Evolutionary conservation across 2,113 vertebrate genomes (phyloP), one percentile per base, ranked within the genome.

Genomic region (Percopsis transmontana): DNA sequence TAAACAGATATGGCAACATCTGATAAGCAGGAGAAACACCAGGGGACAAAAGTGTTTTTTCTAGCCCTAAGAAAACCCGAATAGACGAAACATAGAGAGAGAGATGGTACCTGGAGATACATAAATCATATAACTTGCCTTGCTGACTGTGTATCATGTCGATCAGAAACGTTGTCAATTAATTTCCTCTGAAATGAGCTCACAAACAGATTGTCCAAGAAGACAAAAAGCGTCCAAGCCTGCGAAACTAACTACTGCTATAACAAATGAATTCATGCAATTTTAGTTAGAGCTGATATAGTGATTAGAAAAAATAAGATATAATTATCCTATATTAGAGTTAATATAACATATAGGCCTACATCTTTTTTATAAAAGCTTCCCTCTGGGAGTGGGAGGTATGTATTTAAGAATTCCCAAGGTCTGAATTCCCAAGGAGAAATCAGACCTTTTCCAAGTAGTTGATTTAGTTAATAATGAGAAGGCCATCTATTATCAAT

Each of bases 1-100:
- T 12, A 45, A 16, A 16, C 21, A 55, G 47, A 70, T 62, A 63
- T 27, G 40, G 33, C 15, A 63, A 65, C 57, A 78, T 68, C 38
- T 44, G 59, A 75, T 6, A 15, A 61, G 21, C 55, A 27, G 56
- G 19, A 52, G 50, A 52, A 5, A 4, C 41, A 57, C 63, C 24
- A 27, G 40, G 48, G 47, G 44, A 61, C 33, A 50, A 59, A 53
- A 21, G 51, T 24, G 48, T 19, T 50, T 50, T 5, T 3, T 33
- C 27, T 5, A 33, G 6, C 50, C 23, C 19, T 23, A 20, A 11
- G 8, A 5, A 61, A 40, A 14, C 66, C 40, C 58, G 33, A 69
- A 23, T 1, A 14, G 51, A 53, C 54, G 27, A 58, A 60, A 62
- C 27, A 62, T 0, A 62, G 11, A 47, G 24, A 20, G 48, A 55